A percentile compares a stretch with the other conserved stretches of the same genome.
Conservation (phyloP, 2,888 invertebrate species). For the Parnassius orleans region DNA sequence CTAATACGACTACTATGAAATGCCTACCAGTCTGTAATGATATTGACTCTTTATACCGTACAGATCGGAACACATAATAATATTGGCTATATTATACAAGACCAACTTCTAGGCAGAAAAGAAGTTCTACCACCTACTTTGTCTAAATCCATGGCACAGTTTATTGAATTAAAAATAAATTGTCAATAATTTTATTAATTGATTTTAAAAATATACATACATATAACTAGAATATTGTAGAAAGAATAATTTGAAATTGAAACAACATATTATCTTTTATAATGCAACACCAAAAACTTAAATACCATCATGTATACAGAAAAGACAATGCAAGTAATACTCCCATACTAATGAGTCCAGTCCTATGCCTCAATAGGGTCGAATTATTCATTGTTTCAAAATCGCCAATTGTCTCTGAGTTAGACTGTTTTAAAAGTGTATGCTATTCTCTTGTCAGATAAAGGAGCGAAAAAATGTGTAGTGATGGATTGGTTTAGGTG, state of each 20-base stretch:
- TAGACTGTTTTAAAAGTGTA: conserved; percentile 17
- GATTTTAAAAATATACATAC: not conserved
- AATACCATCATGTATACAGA: conserved; percentile 24
- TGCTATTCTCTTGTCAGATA: conserved; percentile 26
- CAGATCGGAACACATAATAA: too few species aligned
- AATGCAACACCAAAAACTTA: conserved; percentile 32
- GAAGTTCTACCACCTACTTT: too few species aligned
- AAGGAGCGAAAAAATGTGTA: conserved; percentile 15
- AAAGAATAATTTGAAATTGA: not conserved
- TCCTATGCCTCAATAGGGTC: conserved; percentile 23
- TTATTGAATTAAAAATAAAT: too few species aligned
- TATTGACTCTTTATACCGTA: too few species aligned
- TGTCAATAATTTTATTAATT: too few species aligned
- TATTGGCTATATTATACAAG: too few species aligned
- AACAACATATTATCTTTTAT: conserved; percentile 35
- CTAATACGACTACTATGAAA: too few species aligned
- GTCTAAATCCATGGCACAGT: too few species aligned
- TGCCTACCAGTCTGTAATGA: too few species aligned
- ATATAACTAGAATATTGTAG: conserved; percentile 9
- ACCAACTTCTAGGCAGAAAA: too few species aligned
- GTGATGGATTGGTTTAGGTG: conserved; percentile 20
- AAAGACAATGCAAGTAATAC: conserved; percentile 22
- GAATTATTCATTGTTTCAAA: conserved; percentile 25
- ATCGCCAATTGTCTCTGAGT: conserved; percentile 24
- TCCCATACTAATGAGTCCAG: conserved; percentile 26